Evolutionary conservation across 2,888 invertebrate genomes (phyloP), one percentile per base, ranked within the genome.

Genomic region (Yponomeuta sedellus): DNA sequence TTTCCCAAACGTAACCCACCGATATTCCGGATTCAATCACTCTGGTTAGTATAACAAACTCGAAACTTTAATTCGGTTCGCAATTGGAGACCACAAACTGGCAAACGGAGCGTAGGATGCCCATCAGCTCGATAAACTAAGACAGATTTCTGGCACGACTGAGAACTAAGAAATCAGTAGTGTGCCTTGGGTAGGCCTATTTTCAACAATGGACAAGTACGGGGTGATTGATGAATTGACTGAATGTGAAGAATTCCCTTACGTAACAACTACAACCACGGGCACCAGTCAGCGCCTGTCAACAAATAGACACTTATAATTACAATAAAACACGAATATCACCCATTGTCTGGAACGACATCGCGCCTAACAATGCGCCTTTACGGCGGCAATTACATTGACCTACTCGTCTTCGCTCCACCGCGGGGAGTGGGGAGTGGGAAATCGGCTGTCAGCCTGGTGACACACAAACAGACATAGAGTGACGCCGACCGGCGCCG

Each of bases 401-500:
- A 52, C 44, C 44, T 52, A 52, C 44, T 52, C 44, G 44, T 52
- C 44, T 16, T 52, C 44, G 16, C 16, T 52, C 44, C 44, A 52
- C 44, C 44, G 44, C 12, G 16, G n/a, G 56, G 56, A 12, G 57
- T 1, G 19, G 44, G 16, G 44, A 52, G 44, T 16, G 44, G 44
- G 44, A 52, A 52, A 52, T 52, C 44, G 44, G 16, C 44, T 52
- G 44, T 52, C 44, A 52, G 44, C 44, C 22, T 25, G 59, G 59
- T 59, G 59, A 59, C 59, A 59, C 25, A 59, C 59, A 59, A 59
- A 59, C 59, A 20, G 59, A 59, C 22, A n/a, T n/a, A n/a, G n/a
- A 4, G 59, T 25, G 16, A 52, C 16, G 16, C 44, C 44, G 44
- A 16, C 44, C 44, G 44, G 34, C 34, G 34, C 34, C 2, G 16